These are phyloP conservation scores for Mugil cephalus DNA, from an alignment of 2,113 vertebrate genomes.

Conservation along the genomic window DNA sequence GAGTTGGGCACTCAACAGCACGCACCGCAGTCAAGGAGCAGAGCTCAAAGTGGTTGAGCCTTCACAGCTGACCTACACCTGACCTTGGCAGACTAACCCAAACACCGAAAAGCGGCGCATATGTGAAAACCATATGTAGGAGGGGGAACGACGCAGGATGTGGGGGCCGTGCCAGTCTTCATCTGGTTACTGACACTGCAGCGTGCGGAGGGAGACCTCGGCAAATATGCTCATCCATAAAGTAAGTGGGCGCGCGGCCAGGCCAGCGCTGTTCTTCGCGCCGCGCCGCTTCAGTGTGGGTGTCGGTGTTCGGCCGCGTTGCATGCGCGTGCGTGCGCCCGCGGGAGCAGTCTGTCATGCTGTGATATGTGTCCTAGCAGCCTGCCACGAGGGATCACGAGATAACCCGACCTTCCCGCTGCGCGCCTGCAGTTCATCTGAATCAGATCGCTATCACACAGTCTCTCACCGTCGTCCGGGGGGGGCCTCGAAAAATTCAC, in stretches of 20 bases:
- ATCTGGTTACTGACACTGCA: constrained; percentile 73
- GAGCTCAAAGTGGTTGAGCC: constrained; percentile 41
- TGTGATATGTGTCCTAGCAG: constrained; percentile 66
- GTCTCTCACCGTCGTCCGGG: constrained; percentile 46
- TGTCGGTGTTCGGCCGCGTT: constrained; percentile 24
- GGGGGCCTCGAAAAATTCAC: constrained; percentile 47
- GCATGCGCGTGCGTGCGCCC: constrained; percentile 34
- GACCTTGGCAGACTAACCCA: constrained; percentile 60
- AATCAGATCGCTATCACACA: constrained; percentile 71
- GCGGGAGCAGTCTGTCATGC: constrained; percentile 55
- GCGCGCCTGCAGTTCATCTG: constrained; percentile 65
- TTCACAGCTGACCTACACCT: constrained; percentile 56
- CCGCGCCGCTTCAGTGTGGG: constrained; percentile 47
- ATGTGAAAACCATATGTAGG: constrained; percentile 74
- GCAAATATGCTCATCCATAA: constrained; percentile 75
- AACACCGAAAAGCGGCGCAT: constrained; percentile 56
- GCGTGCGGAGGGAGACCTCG: constrained; percentile 56
- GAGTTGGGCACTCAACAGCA: constrained; percentile 53
- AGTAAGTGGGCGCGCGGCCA: constrained; percentile 64
- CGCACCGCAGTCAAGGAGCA: constrained; percentile 33
- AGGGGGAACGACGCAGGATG: constrained; percentile 55
- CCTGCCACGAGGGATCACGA: constrained; percentile 67
- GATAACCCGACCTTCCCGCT: constrained; percentile 65
- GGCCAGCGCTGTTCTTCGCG: constrained; percentile 35
- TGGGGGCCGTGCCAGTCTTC: constrained; percentile 64